These are phyloP conservation scores for Asteroscopus sphinx DNA, from an alignment of 2,888 invertebrate genomes.

Conservation along the genomic window DNA sequence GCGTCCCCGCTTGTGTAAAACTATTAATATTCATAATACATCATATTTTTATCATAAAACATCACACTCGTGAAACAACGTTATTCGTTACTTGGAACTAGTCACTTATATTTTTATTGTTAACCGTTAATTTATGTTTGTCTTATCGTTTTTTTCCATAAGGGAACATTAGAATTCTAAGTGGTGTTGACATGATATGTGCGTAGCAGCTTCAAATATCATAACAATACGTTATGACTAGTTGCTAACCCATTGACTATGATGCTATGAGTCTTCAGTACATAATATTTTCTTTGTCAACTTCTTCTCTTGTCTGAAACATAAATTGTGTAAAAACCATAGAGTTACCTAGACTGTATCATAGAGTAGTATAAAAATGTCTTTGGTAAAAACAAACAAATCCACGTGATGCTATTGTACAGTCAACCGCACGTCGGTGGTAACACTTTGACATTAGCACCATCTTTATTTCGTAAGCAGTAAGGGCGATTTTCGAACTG, in stretches of 20 bases:
- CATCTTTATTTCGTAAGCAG: no score
- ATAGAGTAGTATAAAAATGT: no score
- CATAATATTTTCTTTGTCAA: no score
- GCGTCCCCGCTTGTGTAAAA: constrained; percentile 2
- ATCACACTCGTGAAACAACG: constrained; percentile 28
- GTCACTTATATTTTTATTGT: constrained; percentile 37
- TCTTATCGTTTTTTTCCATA: constrained; percentile 37
- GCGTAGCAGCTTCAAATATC: constrained; percentile 6
- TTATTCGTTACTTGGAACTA: constrained; percentile 52
- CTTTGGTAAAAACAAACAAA: no score
- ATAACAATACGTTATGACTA: constrained; percentile 20
- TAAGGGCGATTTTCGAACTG: no score
- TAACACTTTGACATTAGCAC: no score
- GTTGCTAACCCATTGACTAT: constrained; percentile 19
- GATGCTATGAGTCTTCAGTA: neutral
- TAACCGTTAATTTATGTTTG: constrained; percentile 43
- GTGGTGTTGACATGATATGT: constrained; percentile 1
- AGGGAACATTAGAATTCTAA: constrained; percentile 32
- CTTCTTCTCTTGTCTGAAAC: no score
- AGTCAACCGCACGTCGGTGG: no score
- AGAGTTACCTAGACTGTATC: no score
- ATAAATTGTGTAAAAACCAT: no score
- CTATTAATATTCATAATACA: constrained; percentile 48
- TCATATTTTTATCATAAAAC: constrained; percentile 46
- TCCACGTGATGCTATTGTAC: no score